Evolutionary conservation across 2,888 invertebrate species (phyloP), one percentile per base, ranked within the genome.

Genomic region (Eucriotettix oculatus): DNA sequence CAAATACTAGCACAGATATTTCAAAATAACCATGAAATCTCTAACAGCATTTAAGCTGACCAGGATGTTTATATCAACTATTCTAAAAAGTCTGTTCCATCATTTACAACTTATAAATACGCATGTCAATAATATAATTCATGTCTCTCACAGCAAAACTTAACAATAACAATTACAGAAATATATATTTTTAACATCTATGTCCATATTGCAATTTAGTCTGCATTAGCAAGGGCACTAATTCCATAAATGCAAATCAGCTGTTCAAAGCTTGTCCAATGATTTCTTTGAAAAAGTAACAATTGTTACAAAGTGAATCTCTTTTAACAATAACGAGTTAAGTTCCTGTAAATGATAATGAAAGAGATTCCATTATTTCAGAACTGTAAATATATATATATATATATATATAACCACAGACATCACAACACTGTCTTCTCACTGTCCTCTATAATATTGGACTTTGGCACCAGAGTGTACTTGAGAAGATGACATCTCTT

Each of bases 361-460:
- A 48, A 48, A 48, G n/a, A 12, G n/a, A n/a, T 48, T n/a, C 48
- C 48, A 48, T 12, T n/a, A 48, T 48, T 12, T 48, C 48, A 48
- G 48, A n/a, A 48, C 12, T 48, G 48, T n/a, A 11, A 14, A 10
- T 11, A 11, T 44, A 44, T 11, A 44, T 44, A 14, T 44, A 44
- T 44, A 48, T 48, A 29, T 29, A 29, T 29, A 29, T 29, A 29
- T 29, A 29, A 29, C 29, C 29, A 29, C 29, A 29, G 29, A 5
- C 2, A 29, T 29, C 29, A 29, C 29, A 29, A 29, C 48, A 48
- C 48, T 14, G 12, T 12, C n/a, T n/a, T 52, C 14, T 73, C 74
- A 75, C 69, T 79, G 76, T 69, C 79, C 81, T 69, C 74, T 78
- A 69, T 81, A 82, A 74, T 79, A 80, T 70, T 78, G 75, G 63